Evolutionary conservation across 2,888 invertebrate species (phyloP), one percentile per base, ranked within the genome.

Genomic region (Halictus quadricinctus): DNA sequence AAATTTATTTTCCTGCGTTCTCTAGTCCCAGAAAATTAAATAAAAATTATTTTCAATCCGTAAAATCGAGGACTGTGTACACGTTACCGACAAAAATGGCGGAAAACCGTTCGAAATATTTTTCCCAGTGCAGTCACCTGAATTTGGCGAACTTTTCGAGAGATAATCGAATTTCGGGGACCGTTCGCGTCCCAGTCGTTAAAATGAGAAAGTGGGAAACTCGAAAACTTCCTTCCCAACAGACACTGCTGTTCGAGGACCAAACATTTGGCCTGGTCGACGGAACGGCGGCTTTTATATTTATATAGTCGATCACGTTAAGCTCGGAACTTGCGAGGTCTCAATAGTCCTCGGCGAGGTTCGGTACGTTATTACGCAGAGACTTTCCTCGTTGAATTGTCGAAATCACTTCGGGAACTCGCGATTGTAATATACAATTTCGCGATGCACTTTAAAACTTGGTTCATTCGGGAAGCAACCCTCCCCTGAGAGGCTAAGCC

Each of bases 401-500:
- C 79, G 84, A 75, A 87, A 84, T 84, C 85, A 81, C 79, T 83
- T 81, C 6, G 78, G 54, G 60, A 78, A 81, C 76, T 80, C 13
- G 29, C 75, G 75, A 82, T 85, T 64, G 82, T 78, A 76, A 81
- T 85, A 76, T 82, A 81, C 73, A 73, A 85, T 87, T 73, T 83
- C 78, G 54, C 79, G 69, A 79, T 82, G 77, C 80, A 79, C 84
- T 85, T 85, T 78, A 79, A 82, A 89, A 88, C 83, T 88, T 88
- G 76, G 81, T 82, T 80, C 85, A 85, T 87, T 81, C 76, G 73
- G 80, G 81, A 85, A 84, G 82, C 85, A 75, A 72, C 50, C 54
- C 54, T 48, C 54, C 74, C 41, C 41, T 8, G 36, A 41, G 21
- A 21, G 36, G 21, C 18, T 66, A 25, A 60, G 60, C 72, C 64